Evolutionary conservation across 1,140 invertebrate species (phyloP).

Genomic region (Bombus sylvicola): DNA sequence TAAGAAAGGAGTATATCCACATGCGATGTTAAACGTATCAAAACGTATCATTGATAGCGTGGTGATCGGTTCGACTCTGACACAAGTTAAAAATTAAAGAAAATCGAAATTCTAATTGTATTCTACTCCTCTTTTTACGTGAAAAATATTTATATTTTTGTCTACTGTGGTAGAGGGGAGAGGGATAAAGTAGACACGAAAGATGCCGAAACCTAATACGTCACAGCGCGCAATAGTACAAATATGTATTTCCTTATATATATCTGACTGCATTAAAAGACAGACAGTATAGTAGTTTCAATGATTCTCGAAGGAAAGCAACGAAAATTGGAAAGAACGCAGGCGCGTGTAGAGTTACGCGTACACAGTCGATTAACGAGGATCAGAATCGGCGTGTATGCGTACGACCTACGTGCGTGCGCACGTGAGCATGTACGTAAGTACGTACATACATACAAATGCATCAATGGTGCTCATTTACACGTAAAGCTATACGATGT

Average conservation of each 20-base stretch:
- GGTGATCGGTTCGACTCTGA: neutral
- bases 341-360: constrained; percentile 42
- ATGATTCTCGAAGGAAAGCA: neutral
- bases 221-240: neutral
- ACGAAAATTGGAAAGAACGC: constrained; percentile 33
- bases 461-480: constrained; percentile 38
- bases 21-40: neutral
- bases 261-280: neutral
- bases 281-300: neutral
- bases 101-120: neutral
- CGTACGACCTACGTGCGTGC: constrained; percentile 29
- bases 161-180: neutral
- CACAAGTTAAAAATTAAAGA: neutral
- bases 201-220: neutral
- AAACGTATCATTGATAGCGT: neutral
- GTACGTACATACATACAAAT: neutral
- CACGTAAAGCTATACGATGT: neutral
- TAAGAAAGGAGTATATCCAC: neutral
- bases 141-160: neutral
- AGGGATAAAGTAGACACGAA: neutral
- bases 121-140: neutral
- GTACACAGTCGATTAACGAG: constrained; percentile 51
- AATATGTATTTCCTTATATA: neutral
- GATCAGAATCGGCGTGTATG: constrained; percentile 22
- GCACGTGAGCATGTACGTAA: constrained; percentile 10